phyloP scores from a whole-genome alignment of 2,888 invertebrate species.

The Chymomyza caudatula region DNA sequence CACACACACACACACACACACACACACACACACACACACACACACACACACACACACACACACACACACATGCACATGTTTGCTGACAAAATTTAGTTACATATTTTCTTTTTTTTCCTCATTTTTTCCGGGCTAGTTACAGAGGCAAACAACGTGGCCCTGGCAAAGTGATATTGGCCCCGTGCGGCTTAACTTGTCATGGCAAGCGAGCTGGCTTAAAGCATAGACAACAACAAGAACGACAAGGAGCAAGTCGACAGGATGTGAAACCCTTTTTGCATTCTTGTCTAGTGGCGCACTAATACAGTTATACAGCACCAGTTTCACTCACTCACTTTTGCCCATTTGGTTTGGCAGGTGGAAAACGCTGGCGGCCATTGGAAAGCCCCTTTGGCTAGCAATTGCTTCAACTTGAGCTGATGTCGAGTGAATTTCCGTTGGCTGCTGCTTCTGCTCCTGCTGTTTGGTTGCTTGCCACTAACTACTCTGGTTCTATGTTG shows the following conservation, averaged over 20 bases:
- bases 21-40: constrained; percentile 6
- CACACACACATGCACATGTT: neutral
- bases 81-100: constrained; percentile 27
- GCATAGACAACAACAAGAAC: neutral
- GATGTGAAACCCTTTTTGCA: constrained; percentile 28
- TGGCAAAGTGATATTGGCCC: constrained; percentile 64
- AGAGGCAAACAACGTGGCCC: constrained; percentile 12
- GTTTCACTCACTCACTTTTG: neutral
- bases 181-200: constrained; percentile 67
- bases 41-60: neutral
- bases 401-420: neutral
- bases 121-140: neutral
- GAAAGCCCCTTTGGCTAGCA: neutral
- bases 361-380: neutral
- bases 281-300: constrained; percentile 18
- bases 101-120: constrained; percentile 20
- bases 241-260: neutral
- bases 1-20: constrained; percentile 16
- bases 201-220: constrained; percentile 19
- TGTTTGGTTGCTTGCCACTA: neutral
- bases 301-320: constrained; percentile 22
- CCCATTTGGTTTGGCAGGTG: neutral
- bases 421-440: neutral
- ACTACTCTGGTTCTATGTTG: neutral
- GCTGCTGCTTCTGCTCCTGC: neutral